Conservation (phyloP, 2,797 vertebrate species). For the Nannoperca australis region DNA sequence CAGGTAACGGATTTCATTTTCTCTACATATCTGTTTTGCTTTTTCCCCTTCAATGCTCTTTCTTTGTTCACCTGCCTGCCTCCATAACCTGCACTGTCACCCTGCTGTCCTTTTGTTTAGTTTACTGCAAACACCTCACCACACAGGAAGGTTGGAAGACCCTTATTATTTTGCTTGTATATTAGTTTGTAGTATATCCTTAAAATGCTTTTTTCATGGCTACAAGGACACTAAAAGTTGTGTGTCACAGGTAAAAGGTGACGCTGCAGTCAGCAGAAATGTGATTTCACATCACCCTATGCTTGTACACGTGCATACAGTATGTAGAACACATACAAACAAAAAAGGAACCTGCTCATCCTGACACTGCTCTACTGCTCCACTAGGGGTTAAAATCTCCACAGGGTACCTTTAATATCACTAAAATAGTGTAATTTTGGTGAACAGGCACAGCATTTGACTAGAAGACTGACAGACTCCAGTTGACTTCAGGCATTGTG, state of each 20-base stretch:
- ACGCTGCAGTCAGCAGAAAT: not conserved
- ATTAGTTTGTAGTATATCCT: not conserved
- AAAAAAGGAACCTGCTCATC: constrained; percentile 15
- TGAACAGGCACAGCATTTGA: constrained; percentile 31
- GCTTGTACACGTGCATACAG: not conserved
- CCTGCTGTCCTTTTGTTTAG: too few relatives aligned
- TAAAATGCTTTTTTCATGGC: not conserved
- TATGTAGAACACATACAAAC: constrained; percentile 11
- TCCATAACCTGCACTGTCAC: too few relatives aligned
- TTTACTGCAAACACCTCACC: too few relatives aligned
- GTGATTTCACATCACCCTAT: not conserved
- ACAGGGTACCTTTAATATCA: constrained; percentile 20
- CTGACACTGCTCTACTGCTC: constrained; percentile 4
- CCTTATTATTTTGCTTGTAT: not conserved
- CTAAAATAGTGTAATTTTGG: constrained; percentile 39
- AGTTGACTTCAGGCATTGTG: not conserved
- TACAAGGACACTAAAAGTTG: not conserved
- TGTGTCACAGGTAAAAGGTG: not conserved
- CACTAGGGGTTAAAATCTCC: constrained; percentile 15
- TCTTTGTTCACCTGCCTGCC: too few relatives aligned
- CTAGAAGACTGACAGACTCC: constrained; percentile 36
- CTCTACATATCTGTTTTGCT: too few relatives aligned
- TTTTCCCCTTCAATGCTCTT: too few relatives aligned
- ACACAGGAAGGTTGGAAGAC: too few relatives aligned
- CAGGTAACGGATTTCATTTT: too few relatives aligned